Evolutionary conservation across 2,113 vertebrate genomes (phyloP), one percentile per base, ranked within the genome.

Genomic region (Cyphomyrus discorhynchus): DNA sequence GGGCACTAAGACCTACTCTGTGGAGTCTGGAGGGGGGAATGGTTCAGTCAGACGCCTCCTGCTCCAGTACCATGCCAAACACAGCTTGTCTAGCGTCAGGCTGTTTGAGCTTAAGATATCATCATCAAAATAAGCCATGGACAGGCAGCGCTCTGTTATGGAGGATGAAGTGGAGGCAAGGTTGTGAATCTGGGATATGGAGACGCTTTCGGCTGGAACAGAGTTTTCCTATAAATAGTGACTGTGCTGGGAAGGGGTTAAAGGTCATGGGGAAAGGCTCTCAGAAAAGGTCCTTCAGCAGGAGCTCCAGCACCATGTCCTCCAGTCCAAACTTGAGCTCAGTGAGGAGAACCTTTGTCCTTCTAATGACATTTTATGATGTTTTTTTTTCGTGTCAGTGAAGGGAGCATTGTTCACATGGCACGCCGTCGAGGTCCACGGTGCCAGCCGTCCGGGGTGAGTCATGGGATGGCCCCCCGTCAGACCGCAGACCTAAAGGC

Each of bases 211-310:
- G 11, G n/a, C 53, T 39, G 49, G 53, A n/a, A 35, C 2, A 1
- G 53, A 24, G 19, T 66, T 17, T 42, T 88, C 19, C 39, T 45
- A 45, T 58, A 62, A 88, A 45, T 62, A 62, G 35, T 46, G 62
- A 70, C 39, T 86, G 56, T 88, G 87, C 87, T 66, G 56, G 35
- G 53, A 88, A 88, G 27, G 39, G 49, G 87, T 87, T 35, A 87
- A 53, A 53, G 47, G 27, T 87, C 42, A 19, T 42, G 74, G 74
- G 19, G 74, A 77, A 31, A 80, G 74, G 74, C 74, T 80, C 31
- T 66, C n/a, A 13, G 35, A 21, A 8, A 39, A 45, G 27, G 31
- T 45, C 19, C 53, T 58, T 31, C 19, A 87, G n/a, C 53, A 45
- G 2, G 35, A 53, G 45, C 19, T 88, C 35, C 42, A 46, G 87